Conservation (phyloP, 2,888 invertebrate species). For the Ferrisia virgata region DNA sequence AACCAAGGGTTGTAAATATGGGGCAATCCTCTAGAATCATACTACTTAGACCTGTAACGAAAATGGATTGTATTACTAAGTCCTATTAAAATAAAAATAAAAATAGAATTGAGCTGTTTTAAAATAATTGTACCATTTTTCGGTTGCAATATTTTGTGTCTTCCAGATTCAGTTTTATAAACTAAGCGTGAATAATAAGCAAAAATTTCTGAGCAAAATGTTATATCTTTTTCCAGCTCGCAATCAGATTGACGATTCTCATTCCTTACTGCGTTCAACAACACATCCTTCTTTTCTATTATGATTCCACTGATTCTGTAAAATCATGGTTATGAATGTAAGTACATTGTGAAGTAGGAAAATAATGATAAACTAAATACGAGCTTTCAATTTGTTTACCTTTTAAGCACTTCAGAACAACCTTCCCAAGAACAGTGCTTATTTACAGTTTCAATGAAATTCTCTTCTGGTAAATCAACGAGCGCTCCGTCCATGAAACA, state of each 20-base stretch:
- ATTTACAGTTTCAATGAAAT: background rate
- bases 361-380: background rate
- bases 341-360: background rate
- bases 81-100: background rate
- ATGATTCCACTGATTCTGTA: background rate
- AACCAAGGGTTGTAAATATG: background rate
- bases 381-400: background rate
- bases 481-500: background rate
- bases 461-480: background rate
- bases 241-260: background rate
- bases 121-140: background rate
- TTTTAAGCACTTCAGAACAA: background rate
- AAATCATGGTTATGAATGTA: too few relatives aligned
- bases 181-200: background rate
- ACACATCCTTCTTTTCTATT: background rate
- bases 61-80: background rate
- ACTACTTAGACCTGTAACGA: background rate
- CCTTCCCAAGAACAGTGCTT: background rate
- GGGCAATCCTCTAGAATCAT: constrained; percentile 29
- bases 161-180: background rate
- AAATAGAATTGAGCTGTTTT: background rate
- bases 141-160: background rate
- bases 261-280: background rate
- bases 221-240: background rate
- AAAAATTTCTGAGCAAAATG: background rate